phyloP scores from a whole-genome alignment of 2,797 vertebrate species.

The Sciurus vulgaris region DNA sequence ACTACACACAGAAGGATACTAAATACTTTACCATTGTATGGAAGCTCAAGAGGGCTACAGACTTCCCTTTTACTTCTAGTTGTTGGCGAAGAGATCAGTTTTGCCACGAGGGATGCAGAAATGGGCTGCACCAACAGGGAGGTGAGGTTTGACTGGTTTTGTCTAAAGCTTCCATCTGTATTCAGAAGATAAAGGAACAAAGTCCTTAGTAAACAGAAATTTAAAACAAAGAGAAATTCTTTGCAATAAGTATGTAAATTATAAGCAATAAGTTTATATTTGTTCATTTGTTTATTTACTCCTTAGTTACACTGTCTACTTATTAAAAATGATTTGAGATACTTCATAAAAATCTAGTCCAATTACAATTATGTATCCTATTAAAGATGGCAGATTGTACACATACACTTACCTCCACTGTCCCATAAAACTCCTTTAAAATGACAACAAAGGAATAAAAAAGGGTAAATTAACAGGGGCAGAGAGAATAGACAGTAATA shows the following conservation, averaged over 20 bases:
- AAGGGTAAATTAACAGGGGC: not conserved
- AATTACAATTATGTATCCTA: not conserved
- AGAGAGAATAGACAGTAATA: not conserved
- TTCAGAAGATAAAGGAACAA: conserved; percentile 65
- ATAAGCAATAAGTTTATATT: not conserved
- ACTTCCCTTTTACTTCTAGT: conserved; percentile 67
- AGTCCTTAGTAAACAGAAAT: conserved; percentile 60
- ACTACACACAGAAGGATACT: not conserved
- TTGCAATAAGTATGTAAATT: not conserved
- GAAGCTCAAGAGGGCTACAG: conserved; percentile 89
- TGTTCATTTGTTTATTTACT: not conserved
- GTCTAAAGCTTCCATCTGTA: conserved; percentile 90
- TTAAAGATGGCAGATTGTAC: not conserved
- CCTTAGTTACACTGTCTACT: not conserved
- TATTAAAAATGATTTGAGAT: conserved; percentile 15
- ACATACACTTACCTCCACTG: not conserved
- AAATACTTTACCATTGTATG: conserved; percentile 89
- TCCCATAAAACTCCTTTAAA: not conserved
- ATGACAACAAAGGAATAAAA: not conserved
- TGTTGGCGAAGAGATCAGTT: conserved; percentile 87
- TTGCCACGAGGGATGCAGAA: conserved; percentile 91
- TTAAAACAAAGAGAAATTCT: not conserved
- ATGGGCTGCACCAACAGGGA: conserved; percentile 95
- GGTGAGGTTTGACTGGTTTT: conserved; percentile 89
- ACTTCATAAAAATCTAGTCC: not conserved